A percentile compares a stretch with the other conserved stretches of the same genome.
phyloP scores from a whole-genome alignment of 2,888 invertebrate genomes.

The Orthosia cruda region DNA sequence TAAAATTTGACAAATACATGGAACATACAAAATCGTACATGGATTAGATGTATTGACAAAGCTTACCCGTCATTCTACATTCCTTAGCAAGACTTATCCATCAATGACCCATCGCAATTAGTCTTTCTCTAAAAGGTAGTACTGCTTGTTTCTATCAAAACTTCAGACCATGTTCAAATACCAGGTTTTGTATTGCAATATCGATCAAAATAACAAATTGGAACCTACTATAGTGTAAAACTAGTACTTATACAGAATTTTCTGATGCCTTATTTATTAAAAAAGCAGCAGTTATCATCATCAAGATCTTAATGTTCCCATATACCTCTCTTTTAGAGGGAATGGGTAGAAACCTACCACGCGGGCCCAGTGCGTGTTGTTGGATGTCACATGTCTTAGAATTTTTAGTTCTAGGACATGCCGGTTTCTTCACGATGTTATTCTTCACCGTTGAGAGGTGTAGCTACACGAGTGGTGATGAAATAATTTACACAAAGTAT shows the following conservation, averaged over 20 bases:
- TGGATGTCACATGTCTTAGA: no score
- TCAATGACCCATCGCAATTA: constrained; percentile 19
- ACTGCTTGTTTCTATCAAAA: constrained; percentile 22
- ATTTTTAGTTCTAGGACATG: no score
- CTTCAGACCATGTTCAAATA: constrained; percentile 6
- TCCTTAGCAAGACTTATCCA: constrained; percentile 15
- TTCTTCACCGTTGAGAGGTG: no score
- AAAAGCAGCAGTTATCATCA: background rate
- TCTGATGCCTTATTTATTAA: background rate
- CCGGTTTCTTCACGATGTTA: no score
- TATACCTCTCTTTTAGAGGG: no score
- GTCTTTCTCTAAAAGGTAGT: constrained; percentile 28
- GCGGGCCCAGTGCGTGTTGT: no score
- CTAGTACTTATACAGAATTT: background rate
- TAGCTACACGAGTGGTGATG: no score
- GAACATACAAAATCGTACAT: no score
- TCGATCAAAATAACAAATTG: constrained; percentile 5
- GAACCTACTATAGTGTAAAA: background rate
- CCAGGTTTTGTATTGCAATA: background rate
- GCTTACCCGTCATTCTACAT: constrained; percentile 30
- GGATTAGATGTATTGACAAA: background rate
- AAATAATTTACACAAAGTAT: no score
- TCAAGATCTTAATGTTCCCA: no score
- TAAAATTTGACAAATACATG: no score
- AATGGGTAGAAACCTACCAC: no score